Percentiles rank a stretch among this genome's conserved stretches.
These are phyloP conservation scores for Marmota flaviventris DNA, from an alignment of 2,113 vertebrate species.

Conservation along the genomic window DNA sequence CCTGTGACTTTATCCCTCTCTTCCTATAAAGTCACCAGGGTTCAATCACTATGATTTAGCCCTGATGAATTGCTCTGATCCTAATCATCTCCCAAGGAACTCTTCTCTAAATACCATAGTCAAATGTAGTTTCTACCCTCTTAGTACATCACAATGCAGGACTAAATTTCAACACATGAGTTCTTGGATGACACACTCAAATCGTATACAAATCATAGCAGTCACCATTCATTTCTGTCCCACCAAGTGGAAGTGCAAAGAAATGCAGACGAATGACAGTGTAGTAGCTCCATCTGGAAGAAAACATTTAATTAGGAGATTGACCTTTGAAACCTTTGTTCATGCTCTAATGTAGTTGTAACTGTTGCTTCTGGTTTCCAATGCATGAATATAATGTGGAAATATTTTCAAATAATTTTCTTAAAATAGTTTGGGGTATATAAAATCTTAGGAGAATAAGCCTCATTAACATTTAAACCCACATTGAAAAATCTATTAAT, in stretches of 20 bases:
- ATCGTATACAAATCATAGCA: not conserved
- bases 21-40: not conserved
- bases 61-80: not conserved
- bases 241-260: not conserved
- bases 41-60: not conserved
- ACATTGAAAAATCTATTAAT: not conserved
- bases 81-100: no score
- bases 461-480: not conserved
- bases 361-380: not conserved
- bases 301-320: slow-evolving; percentile 1
- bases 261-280: not conserved
- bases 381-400: not conserved
- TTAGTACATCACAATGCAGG: not conserved
- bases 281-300: not conserved
- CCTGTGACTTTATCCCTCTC: no score
- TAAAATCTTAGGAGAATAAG: not conserved
- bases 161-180: no score
- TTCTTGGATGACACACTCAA: not conserved
- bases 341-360: not conserved
- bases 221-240: not conserved
- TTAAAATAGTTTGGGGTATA: not conserved
- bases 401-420: not conserved
- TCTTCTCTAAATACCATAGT: not conserved
- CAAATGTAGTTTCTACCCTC: not conserved
- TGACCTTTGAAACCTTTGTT: not conserved